Base-by-base conservation (phyloP, 1,140 invertebrate genomes). In the Drosophila parabipectinata region DNA sequence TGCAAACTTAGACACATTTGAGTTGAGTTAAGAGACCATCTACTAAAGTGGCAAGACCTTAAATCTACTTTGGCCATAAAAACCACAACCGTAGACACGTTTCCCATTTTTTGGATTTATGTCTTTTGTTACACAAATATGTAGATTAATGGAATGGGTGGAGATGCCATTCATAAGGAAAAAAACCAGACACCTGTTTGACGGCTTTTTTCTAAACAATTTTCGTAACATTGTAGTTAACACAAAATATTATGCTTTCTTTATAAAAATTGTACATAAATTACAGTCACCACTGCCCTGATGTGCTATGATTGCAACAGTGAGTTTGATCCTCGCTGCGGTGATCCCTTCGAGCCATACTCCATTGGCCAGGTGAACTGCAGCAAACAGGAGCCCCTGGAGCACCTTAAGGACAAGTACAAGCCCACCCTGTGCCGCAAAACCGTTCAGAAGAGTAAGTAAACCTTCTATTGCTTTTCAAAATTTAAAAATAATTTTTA, bases 301-400 rank as follows among this genome's bases (percentile, higher is more conserved):
- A 92, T 91, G 77, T 98, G 97, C 89, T 98, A 97, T 82, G 94
- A 97, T 72, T 98, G 97, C 92, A 98, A 97, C 92, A 97, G 96
- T 54, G 94, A 94, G 48, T 97, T 95, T 80, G 97, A 98, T 92
- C 96, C 95, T 18, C 94, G 96, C 77, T 98, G 97, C 83, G 97
- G 95, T 2, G 96, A 97, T 85, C 95, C 96, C 2, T 98, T 98
- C 83, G 95, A 97, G 87, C 92, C 95, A 0, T 96, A 96, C 91
- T 96, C 95, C 48, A 94, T 98, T 55, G 96, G 96, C 14, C 93
- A 94, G 56, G 95, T 97, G 4, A 97, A 98, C 91, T 98, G 97
- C 92, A 95, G 95, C 56, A 94, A 96, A 85, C 94, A 95, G 77
- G 94, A 94, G 58, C 94, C 94, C 0, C 92, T 94, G 8, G 95